These are phyloP conservation scores for Taxidea taxus DNA, from an alignment of 2,113 vertebrate genomes.

Conservation along the genomic window DNA sequence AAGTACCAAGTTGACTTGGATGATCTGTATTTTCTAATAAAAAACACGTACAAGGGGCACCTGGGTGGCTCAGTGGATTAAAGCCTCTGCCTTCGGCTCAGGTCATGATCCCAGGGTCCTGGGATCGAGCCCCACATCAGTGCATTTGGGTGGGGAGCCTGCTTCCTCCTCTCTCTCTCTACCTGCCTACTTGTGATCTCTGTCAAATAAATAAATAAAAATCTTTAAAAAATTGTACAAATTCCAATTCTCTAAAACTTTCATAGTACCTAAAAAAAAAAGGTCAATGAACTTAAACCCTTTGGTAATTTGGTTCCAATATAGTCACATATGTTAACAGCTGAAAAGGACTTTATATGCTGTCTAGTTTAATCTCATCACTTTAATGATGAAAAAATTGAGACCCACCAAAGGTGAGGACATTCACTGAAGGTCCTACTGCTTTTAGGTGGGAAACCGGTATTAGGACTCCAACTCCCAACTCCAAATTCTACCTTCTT, in stretches of 20 bases:
- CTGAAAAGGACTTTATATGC: slow-evolving; percentile 21
- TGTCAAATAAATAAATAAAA: no score
- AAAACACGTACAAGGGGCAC: background rate
- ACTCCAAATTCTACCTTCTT: background rate
- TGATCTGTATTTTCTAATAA: background rate
- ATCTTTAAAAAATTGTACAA: no score
- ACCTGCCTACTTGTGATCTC: no score
- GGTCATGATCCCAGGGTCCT: no score
- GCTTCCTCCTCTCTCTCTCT: no score
- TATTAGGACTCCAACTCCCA: no score
- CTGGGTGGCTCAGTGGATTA: no score
- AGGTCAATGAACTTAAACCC: background rate
- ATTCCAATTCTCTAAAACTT: background rate
- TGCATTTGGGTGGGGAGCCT: no score
- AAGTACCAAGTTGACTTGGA: background rate
- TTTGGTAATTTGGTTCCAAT: slow-evolving; percentile 47
- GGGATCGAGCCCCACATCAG: no score
- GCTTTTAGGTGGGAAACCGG: background rate
- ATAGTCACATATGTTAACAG: slow-evolving; percentile 57
- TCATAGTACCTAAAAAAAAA: background rate
- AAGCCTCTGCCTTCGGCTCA: no score
- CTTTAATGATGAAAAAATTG: background rate
- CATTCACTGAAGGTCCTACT: background rate
- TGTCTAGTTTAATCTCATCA: slow-evolving; percentile 25
- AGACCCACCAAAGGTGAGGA: background rate